Evolutionary conservation across 2,797 vertebrate species (phyloP).

Genomic region (Thaleichthys pacificus): DNA sequence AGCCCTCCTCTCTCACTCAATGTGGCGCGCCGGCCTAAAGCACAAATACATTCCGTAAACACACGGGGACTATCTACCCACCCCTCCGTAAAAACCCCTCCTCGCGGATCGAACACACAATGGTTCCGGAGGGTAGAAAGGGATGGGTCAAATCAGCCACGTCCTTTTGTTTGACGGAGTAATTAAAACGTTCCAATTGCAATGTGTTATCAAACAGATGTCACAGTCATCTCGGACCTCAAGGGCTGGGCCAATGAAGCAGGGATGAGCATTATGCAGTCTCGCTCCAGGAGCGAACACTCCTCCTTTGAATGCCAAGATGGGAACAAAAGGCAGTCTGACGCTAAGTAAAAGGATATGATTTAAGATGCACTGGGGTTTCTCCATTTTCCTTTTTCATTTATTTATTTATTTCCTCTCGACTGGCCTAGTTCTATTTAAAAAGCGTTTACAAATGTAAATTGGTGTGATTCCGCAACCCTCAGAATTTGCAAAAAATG

Average conservation of each 20-base stretch:
- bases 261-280: background rate
- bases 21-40: background rate
- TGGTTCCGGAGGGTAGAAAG: background rate
- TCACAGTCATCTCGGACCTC: background rate
- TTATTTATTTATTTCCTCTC: background rate
- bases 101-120: constrained; percentile 16
- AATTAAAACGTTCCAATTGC: constrained; percentile 20
- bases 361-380: background rate
- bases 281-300: background rate
- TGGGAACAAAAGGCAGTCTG: background rate
- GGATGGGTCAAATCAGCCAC: background rate
- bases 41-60: background rate
- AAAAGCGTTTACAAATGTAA: constrained; percentile 12
- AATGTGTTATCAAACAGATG: constrained; percentile 13
- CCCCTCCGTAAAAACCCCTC: background rate
- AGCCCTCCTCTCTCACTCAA: constrained; percentile 1
- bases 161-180: constrained; percentile 15
- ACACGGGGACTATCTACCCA: background rate
- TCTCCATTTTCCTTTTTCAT: too few relatives aligned
- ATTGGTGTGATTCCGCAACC: constrained; percentile 7
- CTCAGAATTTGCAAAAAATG: background rate
- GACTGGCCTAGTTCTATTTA: background rate
- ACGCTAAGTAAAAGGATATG: background rate
- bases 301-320: background rate
- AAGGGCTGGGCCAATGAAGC: background rate